phyloP scores from a whole-genome alignment of 2,888 invertebrate species.

The Tenthredo notha region DNA sequence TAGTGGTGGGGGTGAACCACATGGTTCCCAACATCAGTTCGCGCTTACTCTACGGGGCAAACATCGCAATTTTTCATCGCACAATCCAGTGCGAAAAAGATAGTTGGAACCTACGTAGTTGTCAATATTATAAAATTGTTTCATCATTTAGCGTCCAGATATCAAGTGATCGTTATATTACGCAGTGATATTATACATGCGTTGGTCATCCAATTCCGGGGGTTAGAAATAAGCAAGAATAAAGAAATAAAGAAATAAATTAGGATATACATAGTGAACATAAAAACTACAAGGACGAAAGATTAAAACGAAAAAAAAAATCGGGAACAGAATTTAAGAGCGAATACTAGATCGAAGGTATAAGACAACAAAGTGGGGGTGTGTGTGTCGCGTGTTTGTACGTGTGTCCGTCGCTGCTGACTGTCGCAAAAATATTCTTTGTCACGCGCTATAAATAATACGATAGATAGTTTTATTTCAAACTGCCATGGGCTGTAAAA shows the following conservation, averaged over 20 bases:
- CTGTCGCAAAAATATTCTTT: conserved; percentile 54
- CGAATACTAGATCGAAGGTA: conserved; percentile 23
- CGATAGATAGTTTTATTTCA: conserved; percentile 56
- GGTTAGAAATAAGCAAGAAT: not conserved
- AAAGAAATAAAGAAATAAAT: not conserved
- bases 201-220: not conserved
- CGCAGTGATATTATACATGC: not conserved
- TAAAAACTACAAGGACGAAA: not conserved
- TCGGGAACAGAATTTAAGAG: not conserved
- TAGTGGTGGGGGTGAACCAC: conserved; percentile 63
- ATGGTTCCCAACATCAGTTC: conserved; percentile 62
- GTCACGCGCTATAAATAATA: conserved; percentile 70
- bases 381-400: conserved; percentile 27
- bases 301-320: not conserved
- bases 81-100: not conserved
- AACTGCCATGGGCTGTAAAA: conserved; percentile 66
- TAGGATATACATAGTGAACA: not conserved
- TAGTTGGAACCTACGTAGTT: not conserved
- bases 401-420: conserved; percentile 6
- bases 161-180: not conserved
- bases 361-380: conserved; percentile 43
- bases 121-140: conserved; percentile 15
- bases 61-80: conserved; percentile 40
- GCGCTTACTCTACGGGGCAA: conserved; percentile 29
- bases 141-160: not conserved